Percentiles rank a stretch among this genome's conserved stretches.
Conservation (phyloP, 2,113 vertebrate species). For the Saiga tatarica region DNA sequence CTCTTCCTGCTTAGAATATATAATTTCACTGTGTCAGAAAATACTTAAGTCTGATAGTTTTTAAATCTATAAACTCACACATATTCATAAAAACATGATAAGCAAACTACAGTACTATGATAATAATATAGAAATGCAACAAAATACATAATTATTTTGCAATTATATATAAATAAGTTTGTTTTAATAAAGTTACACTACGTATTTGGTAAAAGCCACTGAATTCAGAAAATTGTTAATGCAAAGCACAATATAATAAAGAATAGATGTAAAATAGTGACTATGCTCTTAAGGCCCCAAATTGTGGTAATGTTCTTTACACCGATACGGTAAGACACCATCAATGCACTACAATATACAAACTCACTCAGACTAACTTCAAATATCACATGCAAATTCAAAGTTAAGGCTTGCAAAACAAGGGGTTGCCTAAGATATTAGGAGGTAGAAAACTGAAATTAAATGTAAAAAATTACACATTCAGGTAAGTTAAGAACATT, state of each 20-base stretch:
- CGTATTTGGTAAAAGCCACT: background rate
- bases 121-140: background rate
- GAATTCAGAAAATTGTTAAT: background rate
- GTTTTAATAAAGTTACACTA: background rate
- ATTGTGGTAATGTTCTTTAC: background rate
- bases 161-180: background rate
- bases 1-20: background rate
- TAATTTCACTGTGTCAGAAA: background rate
- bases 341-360: background rate
- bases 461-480: background rate
- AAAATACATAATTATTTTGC: background rate
- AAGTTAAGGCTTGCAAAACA: background rate
- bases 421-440: background rate
- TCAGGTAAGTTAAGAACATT: background rate
- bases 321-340: background rate
- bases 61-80: background rate
- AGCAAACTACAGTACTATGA: background rate
- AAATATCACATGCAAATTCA: background rate
- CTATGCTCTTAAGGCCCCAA: background rate
- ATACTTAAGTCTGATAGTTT: background rate
- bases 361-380: background rate
- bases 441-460: background rate
- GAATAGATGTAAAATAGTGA: background rate
- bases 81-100: background rate
- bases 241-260: background rate